Evolutionary conservation across 2,888 invertebrate species (phyloP), one percentile per base, ranked within the genome.

Genomic region (Euplagia quadripunctaria): DNA sequence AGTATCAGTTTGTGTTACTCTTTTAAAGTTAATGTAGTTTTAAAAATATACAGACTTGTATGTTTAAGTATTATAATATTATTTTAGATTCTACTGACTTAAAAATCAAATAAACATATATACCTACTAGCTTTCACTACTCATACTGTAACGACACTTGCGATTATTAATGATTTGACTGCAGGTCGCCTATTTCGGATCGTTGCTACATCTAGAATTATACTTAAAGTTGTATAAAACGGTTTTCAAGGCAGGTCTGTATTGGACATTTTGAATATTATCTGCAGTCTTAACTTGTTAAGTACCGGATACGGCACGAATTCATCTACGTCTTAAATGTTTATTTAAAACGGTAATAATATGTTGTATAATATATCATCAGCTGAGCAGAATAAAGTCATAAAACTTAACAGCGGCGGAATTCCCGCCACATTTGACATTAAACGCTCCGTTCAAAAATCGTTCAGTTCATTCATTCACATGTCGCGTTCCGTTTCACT

Each of bases 371-470:
- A 61, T 68, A 61, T 31, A 82, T 76, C 73, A 76, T 65, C 70
- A 70, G 49, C 76, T 73, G 77, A 70, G 61, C 77, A 74, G 78
- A 81, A 86, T 86, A 77, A 86, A 83, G 80, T 68, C 78, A 83
- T 85, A 87, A 86, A 86, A 85, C 82, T 75, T 79, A 77, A 82
- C 79, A 74, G 75, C 81, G 84, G 79, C 86, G 85, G 84, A 86
- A 87, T 90, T 89, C 84, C 89, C 91, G 92, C 90, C 88, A 91
- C 92, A 94, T 94, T 94, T 91, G 92, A 92, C 91, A 90, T 91
- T 92, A 93, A 93, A 89, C 91, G 88, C 88, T 87, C 89, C 94
- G 93, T 94, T 93, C 93, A 91, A 84, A 89, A 93, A 93, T 88
- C 91, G 89, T 90, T 92, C 91, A 89, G 80, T 83, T 85, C 84